These are phyloP conservation scores for Tachysurus fulvidraco DNA, from an alignment of 2,113 vertebrate genomes.

Conservation along the genomic window DNA sequence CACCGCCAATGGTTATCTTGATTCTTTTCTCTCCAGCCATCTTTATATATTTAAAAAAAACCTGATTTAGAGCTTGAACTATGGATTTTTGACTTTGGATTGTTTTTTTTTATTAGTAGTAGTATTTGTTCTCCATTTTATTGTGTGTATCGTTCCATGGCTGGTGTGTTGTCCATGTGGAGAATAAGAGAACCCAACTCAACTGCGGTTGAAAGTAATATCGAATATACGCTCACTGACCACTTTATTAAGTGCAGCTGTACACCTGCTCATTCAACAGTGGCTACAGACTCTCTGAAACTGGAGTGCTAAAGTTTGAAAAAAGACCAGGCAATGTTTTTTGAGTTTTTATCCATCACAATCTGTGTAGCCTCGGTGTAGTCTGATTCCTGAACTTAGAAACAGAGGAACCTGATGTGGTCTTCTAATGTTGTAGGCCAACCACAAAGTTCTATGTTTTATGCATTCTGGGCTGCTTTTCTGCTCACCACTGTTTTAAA, in stretches of 20 bases:
- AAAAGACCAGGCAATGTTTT: background rate
- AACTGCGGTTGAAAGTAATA: background rate
- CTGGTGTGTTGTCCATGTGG: background rate
- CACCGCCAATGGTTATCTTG: slow-evolving; percentile 55
- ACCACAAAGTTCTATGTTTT: background rate
- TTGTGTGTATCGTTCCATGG: background rate
- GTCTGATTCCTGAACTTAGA: background rate
- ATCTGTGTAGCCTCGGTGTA: background rate
- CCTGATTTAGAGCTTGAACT: background rate
- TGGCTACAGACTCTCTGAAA: background rate
- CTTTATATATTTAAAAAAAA: slow-evolving; percentile 15
- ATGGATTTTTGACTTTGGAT: background rate
- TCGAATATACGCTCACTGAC: background rate
- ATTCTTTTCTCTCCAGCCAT: background rate
- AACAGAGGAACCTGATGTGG: background rate
- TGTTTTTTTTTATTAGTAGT: background rate
- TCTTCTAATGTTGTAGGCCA: background rate
- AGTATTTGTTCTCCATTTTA: background rate
- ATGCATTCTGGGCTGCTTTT: background rate
- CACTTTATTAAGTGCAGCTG: background rate
- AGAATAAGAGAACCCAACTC: background rate
- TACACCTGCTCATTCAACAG: background rate
- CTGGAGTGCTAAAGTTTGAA: background rate
- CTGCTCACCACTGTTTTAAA: background rate
- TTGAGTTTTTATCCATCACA: background rate